Base-by-base conservation (phyloP, 1,140 invertebrate genomes). In the Artemia franciscana region DNA sequence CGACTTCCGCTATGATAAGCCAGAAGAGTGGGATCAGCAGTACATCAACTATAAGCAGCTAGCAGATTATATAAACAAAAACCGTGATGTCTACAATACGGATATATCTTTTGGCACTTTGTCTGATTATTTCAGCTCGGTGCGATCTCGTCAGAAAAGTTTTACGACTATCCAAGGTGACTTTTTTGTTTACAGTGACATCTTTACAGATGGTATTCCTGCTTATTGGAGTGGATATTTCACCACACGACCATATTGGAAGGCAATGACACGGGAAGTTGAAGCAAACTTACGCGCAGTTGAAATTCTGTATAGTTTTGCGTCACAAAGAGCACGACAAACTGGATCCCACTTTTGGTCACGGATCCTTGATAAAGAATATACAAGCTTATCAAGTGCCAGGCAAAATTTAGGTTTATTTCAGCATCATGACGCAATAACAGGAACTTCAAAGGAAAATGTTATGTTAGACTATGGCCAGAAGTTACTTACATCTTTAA, bases 161-260 rank as follows among this genome's bases (percentile, higher is more conserved):
- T 87, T 88, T 66, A 85, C 88, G 1, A 84, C 81, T 0, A 71
- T 98, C 1, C 84, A 82, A 68, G 93, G 93, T 0, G 93, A 97
- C 68, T 98, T 98, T 72, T 96, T 94, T 70, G 91, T 94, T 0
- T 98, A 96, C 73, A 88, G 87, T 0, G 93, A 97, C 68, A 90
- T 92, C 58, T 91, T 94, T 69, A 85, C 84, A 60, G 90, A 93
- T 71, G 88, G 87, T 0, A 78, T 86, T 58, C 86, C 88, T 0
- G 87, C 88, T 0, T 96, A 96, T 70, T 98, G 92, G 93, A 93
- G 87, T 28, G 93, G 92, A 0, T 96, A 93, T 73, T 98, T 83
- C 69, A 92, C 88, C 0, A 96, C 91, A 0, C 73, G 93, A 25
- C 92, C 93, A 0, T 94, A 88, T 69, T 84, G 88, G 74, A 98